These are phyloP conservation scores for Callipepla californica DNA, from an alignment of 2,113 vertebrate species.

Conservation along the genomic window DNA sequence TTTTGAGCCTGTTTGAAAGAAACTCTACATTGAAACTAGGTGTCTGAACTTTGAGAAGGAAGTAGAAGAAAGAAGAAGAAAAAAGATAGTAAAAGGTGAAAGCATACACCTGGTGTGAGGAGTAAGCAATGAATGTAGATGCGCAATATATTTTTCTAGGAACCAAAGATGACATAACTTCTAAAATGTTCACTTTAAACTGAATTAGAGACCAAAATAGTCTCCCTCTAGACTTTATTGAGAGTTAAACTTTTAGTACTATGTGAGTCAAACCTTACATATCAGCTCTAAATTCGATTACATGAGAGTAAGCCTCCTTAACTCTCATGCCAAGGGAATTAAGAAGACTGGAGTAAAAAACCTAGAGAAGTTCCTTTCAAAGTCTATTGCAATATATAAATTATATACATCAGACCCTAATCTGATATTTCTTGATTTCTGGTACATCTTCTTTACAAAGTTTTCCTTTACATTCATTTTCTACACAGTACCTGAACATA, in stretches of 20 bases:
- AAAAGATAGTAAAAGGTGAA: conserved; percentile 6
- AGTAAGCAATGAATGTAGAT: neutral
- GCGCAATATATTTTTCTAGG: neutral
- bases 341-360: neutral
- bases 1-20: neutral
- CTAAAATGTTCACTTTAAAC: neutral
- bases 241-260: neutral
- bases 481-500: accelerated
- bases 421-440: neutral
- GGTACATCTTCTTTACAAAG: accelerated
- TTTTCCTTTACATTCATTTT: neutral
- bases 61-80: neutral
- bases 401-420: neutral
- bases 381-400: neutral
- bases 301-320: neutral
- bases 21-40: neutral
- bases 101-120: neutral
- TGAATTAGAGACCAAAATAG: neutral
- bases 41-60: neutral
- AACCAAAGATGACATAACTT: neutral
- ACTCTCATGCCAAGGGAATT: neutral
- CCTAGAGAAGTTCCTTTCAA: neutral
- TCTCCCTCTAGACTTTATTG: neutral
- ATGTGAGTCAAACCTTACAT: neutral
- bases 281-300: conserved; percentile 7